These are phyloP conservation scores for Pelosia muscerda DNA, from an alignment of 2,888 invertebrate genomes.

Conservation along the genomic window DNA sequence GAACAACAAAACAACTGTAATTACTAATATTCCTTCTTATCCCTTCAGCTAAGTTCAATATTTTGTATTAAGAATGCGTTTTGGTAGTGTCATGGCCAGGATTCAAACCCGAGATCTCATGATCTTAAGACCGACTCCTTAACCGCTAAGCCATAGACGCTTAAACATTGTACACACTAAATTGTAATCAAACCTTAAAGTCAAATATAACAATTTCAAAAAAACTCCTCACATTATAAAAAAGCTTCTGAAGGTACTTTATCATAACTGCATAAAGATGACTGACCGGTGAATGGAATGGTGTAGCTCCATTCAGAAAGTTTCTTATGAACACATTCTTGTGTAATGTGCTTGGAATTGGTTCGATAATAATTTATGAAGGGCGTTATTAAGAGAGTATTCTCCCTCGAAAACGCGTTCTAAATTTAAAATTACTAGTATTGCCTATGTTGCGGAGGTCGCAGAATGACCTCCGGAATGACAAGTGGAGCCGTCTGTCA, in stretches of 20 bases:
- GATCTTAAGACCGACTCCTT: no score
- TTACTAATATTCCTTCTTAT: no score
- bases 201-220: neutral
- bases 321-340: slow-evolving; percentile 4
- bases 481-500: no score
- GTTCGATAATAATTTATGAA: slow-evolving; percentile 8
- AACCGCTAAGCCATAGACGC: no score
- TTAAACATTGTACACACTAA: no score
- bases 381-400: neutral
- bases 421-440: neutral
- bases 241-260: neutral
- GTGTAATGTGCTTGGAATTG: neutral
- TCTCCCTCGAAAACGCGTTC: neutral
- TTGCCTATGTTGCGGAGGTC: neutral
- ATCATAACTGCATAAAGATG: neutral
- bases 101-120: no score
- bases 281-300: slow-evolving; percentile 1
- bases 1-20: no score
- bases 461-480: no score
- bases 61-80: no score
- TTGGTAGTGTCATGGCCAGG: no score
- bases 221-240: neutral
- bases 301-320: neutral
- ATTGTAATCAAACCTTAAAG: no score
- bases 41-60: no score